Evolutionary conservation across 2,888 invertebrate genomes (phyloP).

Genomic region (Corbicula japonica): DNA sequence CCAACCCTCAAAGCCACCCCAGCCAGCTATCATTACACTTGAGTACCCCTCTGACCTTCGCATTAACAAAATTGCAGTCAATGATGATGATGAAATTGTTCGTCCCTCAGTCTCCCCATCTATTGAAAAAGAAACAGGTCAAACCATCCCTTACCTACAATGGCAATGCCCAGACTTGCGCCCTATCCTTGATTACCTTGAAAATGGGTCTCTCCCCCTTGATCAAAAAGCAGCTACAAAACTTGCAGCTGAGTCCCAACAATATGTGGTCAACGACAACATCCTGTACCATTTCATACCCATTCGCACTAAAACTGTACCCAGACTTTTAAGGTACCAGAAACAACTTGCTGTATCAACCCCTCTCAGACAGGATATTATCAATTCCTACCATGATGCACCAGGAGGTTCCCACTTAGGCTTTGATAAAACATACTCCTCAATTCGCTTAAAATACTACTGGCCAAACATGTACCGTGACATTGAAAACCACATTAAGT

Average conservation of each 20-base stretch:
- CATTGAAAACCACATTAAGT: slow-evolving; percentile 42
- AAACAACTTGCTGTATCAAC: slow-evolving; percentile 37
- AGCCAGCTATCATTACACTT: too few species aligned
- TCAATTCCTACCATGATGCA: slow-evolving; percentile 23
- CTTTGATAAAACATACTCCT: slow-evolving; percentile 9
- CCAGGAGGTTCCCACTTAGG: slow-evolving; percentile 47
- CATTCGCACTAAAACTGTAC: slow-evolving; percentile 24
- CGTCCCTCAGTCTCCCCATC: too few species aligned
- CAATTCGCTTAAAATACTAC: slow-evolving; percentile 43
- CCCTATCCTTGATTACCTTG: too few species aligned
- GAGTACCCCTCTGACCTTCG: too few species aligned
- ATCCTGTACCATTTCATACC: slow-evolving; percentile 26
- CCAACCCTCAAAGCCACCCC: too few species aligned
- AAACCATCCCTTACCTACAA: too few species aligned
- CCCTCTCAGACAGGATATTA: slow-evolving; percentile 17
- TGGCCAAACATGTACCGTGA: slow-evolving; percentile 62
- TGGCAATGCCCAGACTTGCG: too few species aligned
- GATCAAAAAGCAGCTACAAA: slow-evolving; percentile 16
- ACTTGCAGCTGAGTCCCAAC: slow-evolving; percentile 18
- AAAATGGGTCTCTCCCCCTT: too few species aligned
- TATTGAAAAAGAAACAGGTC: too few species aligned
- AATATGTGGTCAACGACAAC: slow-evolving; percentile 25
- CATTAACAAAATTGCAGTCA: too few species aligned
- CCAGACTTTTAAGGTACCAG: slow-evolving; percentile 22
- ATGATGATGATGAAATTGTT: too few species aligned